Conservation (phyloP, 2,113 vertebrate species). For the Ursus arctos region DNA sequence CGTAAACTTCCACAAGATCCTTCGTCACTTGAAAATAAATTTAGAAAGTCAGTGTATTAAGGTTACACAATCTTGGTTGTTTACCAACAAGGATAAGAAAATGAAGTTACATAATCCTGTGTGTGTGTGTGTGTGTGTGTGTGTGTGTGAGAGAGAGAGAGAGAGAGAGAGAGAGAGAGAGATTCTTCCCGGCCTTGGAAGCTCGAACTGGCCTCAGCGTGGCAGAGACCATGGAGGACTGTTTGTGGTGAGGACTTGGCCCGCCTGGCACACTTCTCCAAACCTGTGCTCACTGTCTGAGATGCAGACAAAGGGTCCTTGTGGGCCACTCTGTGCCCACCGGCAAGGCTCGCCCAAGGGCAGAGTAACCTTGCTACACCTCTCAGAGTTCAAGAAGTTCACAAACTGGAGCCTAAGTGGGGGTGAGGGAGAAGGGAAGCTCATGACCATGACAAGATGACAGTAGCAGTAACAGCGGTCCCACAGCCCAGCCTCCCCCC, state of each 20-base stretch:
- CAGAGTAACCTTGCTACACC: not conserved
- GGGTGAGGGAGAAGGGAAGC: no score
- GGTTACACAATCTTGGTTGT: not conserved
- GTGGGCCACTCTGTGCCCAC: not conserved
- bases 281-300: not conserved
- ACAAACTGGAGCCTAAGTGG: not conserved
- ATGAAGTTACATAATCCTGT: not conserved
- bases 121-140: not conserved
- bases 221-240: not conserved
- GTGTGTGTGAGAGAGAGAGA: not conserved
- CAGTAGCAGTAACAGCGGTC: fast-evolving
- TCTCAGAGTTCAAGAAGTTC: not conserved
- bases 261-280: not conserved
- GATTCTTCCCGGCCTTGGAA: not conserved
- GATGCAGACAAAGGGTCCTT: not conserved
- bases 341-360: not conserved
- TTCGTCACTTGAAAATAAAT: not conserved
- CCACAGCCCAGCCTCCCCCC: fast-evolving
- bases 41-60: not conserved
- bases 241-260: not conserved
- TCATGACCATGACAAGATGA: not conserved
- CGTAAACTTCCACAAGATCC: not conserved
- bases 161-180: no score
- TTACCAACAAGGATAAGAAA: not conserved
- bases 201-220: not conserved